Percentiles rank a stretch among this genome's conserved stretches.
phyloP scores from a whole-genome alignment of 2,888 invertebrate genomes.

The Myopa testacea region DNA sequence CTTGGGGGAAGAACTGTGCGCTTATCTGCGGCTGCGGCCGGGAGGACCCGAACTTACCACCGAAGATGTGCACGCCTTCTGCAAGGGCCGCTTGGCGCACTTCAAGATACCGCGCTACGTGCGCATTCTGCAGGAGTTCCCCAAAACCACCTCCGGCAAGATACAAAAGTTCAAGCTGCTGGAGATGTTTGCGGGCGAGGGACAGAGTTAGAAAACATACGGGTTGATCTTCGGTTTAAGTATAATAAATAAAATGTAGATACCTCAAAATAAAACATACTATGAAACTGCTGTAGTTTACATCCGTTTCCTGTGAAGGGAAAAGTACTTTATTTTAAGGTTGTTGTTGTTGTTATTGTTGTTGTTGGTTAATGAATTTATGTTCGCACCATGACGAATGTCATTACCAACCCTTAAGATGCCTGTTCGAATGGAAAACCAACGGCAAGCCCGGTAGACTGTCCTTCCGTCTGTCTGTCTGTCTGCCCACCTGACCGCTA shows the following conservation, averaged over 20 bases:
- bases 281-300: too few species aligned
- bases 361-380: neutral
- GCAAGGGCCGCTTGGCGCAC: constrained; percentile 76
- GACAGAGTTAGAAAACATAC: neutral
- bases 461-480: neutral
- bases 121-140: constrained; percentile 74
- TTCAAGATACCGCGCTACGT: constrained; percentile 82
- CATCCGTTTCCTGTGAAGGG: too few species aligned
- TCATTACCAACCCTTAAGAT: neutral
- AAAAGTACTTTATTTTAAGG: neutral
- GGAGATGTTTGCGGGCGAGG: constrained; percentile 50
- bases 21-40: constrained; percentile 72
- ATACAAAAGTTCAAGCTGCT: constrained; percentile 75
- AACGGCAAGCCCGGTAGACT: neutral
- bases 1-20: constrained; percentile 79
- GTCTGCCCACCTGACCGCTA: neutral
- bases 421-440: neutral
- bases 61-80: constrained; percentile 73
- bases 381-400: neutral
- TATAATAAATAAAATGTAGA: neutral
- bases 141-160: constrained; percentile 83
- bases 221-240: neutral
- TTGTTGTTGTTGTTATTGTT: neutral
- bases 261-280: neutral
- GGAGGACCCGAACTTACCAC: constrained; percentile 64